These are phyloP conservation scores for Mustelus asterias DNA, from an alignment of 2,113 vertebrate genomes.

Conservation along the genomic window DNA sequence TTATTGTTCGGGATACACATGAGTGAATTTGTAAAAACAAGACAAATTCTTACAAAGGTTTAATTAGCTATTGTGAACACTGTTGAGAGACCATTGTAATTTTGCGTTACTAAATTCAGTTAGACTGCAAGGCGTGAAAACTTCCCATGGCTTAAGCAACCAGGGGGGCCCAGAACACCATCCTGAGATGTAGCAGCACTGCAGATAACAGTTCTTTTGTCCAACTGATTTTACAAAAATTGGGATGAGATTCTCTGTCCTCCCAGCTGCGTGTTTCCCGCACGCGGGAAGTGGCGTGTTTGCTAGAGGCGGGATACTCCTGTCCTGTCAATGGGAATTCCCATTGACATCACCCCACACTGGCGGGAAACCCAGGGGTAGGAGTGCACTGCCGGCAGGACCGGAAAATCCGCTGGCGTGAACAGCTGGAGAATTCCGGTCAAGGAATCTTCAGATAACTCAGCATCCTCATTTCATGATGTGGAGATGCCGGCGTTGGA, in stretches of 20 bases:
- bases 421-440: no score
- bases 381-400: no score
- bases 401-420: no score
- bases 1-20: background rate
- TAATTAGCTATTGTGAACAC: slow-evolving; percentile 21
- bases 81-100: slow-evolving; percentile 17
- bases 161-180: background rate
- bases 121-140: background rate
- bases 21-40: slow-evolving; percentile 1
- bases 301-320: no score
- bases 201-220: background rate
- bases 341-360: no score
- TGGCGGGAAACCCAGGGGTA: no score
- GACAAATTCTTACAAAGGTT: slow-evolving; percentile 18
- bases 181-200: background rate
- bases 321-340: no score
- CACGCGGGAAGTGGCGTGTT: no score
- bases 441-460: background rate
- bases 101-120: background rate
- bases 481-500: no score
- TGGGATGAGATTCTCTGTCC: no score
- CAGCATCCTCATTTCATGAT: background rate
- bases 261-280: no score
- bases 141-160: slow-evolving; percentile 7
- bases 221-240: background rate